A percentile compares a stretch with the other conserved stretches of the same genome.
phyloP scores from a whole-genome alignment of 2,888 invertebrate genomes.

The Sarcophaga caerulescens region DNA sequence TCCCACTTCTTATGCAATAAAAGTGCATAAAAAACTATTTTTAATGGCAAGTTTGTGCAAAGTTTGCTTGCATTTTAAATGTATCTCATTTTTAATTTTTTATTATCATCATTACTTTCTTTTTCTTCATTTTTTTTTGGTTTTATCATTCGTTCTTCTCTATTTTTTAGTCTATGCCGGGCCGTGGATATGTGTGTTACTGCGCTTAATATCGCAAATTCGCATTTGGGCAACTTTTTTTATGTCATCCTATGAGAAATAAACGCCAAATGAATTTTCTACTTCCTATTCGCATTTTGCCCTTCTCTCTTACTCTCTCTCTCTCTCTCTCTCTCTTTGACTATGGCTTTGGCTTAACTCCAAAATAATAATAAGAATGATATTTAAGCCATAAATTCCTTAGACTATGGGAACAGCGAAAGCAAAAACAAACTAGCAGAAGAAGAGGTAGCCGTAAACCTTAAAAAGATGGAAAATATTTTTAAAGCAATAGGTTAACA shows the following conservation, averaged over 20 bases:
- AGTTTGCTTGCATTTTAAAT: slow-evolving; percentile 63
- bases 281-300: slow-evolving; percentile 47
- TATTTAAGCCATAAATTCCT: slow-evolving; percentile 68
- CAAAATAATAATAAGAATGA: slow-evolving; percentile 68
- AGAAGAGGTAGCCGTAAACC: slow-evolving; percentile 17
- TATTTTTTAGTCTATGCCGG: background rate
- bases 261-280: slow-evolving; percentile 63
- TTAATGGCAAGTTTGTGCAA: slow-evolving; percentile 68
- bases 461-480: no score
- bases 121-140: background rate
- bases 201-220: slow-evolving; percentile 26
- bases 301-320: background rate
- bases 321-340: background rate
- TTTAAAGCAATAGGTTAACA: no score
- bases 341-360: slow-evolving; percentile 62
- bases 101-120: slow-evolving; percentile 11
- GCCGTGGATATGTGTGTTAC: background rate
- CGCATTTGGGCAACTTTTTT: slow-evolving; percentile 42
- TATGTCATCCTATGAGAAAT: slow-evolving; percentile 33
- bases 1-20: slow-evolving; percentile 31
- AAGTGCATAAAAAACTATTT: slow-evolving; percentile 66
- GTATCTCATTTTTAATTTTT: slow-evolving; percentile 60
- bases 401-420: slow-evolving; percentile 41
- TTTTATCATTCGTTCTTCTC: background rate
- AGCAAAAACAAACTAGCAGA: background rate